Conservation (phyloP, 1,140 invertebrate species). For the Streblospio benedicti region DNA sequence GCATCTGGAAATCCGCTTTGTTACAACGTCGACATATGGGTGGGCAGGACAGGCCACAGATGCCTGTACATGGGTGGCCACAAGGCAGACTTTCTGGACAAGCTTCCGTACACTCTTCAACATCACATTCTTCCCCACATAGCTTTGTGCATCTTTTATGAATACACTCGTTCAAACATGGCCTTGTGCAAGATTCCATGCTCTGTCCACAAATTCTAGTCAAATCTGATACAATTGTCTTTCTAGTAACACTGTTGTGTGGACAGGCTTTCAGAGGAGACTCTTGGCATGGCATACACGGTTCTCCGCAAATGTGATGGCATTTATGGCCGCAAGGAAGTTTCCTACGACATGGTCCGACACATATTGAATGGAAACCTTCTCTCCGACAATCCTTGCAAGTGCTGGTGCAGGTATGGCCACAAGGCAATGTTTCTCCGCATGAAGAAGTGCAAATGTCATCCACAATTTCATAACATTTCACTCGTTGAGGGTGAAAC, state of each 20-base stretch:
- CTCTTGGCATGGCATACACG: conserved; percentile 29
- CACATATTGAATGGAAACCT: conserved; percentile 49
- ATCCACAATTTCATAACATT: conserved; percentile 5
- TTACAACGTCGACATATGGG: no score
- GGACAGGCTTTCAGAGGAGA: not conserved
- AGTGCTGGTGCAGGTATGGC: conserved; percentile 19
- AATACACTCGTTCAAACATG: no score
- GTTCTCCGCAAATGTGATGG: no score
- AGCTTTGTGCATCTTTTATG: no score
- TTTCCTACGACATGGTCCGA: conserved; percentile 16
- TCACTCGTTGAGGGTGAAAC: not conserved
- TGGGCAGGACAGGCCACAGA: no score
- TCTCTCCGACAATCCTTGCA: conserved; percentile 54
- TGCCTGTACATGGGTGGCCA: no score
- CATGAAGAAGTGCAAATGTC: conserved; percentile 4
- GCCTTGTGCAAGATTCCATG: not conserved
- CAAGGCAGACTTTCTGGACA: no score
- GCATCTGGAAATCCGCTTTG: no score
- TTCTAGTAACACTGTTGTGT: not conserved
- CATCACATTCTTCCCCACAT: no score
- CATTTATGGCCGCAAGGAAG: conserved; percentile 25
- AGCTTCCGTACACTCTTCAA: no score
- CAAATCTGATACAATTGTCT: not conserved
- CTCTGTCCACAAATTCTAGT: not conserved
- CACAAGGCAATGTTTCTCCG: not conserved